Conservation (phyloP, 1,140 invertebrate species). For the Orchestia grillus region DNA sequence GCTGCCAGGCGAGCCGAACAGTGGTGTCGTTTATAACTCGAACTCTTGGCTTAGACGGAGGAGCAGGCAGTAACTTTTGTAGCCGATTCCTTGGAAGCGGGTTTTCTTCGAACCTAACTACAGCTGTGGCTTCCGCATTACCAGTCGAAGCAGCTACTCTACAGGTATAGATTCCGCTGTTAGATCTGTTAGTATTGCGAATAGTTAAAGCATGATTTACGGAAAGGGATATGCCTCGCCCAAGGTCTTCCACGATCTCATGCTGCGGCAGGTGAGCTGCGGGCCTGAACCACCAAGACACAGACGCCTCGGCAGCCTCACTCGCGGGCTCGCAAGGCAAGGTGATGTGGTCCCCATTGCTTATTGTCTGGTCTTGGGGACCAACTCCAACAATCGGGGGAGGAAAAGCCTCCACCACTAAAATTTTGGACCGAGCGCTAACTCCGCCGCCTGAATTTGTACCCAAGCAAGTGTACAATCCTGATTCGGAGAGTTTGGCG, state of each 20-base stretch:
- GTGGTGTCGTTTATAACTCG: constrained; percentile 78
- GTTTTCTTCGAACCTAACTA: constrained; percentile 58
- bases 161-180: constrained; percentile 86
- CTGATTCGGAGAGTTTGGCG: constrained; percentile 70
- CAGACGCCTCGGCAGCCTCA: constrained; percentile 58
- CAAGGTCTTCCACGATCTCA: constrained; percentile 48
- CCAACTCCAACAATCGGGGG: constrained; percentile 65
- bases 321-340: constrained; percentile 66
- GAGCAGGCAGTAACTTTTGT: constrained; percentile 59
- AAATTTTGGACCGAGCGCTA: constrained; percentile 58
- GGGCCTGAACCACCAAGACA: constrained; percentile 62
- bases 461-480: constrained; percentile 70
- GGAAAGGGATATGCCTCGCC: constrained; percentile 56
- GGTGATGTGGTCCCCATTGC: constrained; percentile 57
- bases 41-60: constrained; percentile 63
- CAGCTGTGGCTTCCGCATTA: constrained; percentile 60
- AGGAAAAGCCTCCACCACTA: constrained; percentile 63
- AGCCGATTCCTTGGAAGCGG: neutral
- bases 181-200: constrained; percentile 69
- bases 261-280: constrained; percentile 63
- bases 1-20: constrained; percentile 86
- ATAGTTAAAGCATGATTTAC: constrained; percentile 63
- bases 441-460: constrained; percentile 63
- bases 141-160: constrained; percentile 85
- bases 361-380: constrained; percentile 60